phyloP scores from a whole-genome alignment of 2,888 invertebrate species.

The Polydrusus cervinus region DNA sequence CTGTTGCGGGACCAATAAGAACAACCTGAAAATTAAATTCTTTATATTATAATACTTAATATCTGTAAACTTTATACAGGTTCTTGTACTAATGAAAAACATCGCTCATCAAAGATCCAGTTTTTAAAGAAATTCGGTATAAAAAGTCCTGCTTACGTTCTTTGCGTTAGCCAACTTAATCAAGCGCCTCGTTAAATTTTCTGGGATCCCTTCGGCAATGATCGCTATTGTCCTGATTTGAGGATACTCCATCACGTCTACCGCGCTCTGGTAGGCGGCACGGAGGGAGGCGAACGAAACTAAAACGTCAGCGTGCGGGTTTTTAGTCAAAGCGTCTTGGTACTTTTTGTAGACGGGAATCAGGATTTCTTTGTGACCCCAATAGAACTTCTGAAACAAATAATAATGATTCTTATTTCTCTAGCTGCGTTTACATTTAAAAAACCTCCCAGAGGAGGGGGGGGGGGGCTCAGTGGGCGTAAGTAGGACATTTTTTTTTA shows the following conservation, averaged over 20 bases:
- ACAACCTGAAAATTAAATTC: conserved; percentile 58
- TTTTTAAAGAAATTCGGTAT: too few relatives aligned
- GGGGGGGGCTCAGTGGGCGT: too few relatives aligned
- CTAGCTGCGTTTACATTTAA: too few relatives aligned
- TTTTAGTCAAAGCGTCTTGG: conserved; percentile 96
- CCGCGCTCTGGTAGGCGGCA: conserved; percentile 96
- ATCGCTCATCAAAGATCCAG: too few relatives aligned
- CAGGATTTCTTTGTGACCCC: conserved; percentile 98
- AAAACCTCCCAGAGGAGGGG: too few relatives aligned
- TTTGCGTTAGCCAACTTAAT: conserved; percentile 89
- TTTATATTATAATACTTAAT: too few relatives aligned
- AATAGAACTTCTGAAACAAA: conserved; percentile 97
- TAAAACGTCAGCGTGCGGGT: conserved; percentile 94
- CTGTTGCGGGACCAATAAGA: conserved; percentile 84
- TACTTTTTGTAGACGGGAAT: conserved; percentile 96
- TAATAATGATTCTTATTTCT: too few relatives aligned
- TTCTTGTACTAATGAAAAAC: too few relatives aligned
- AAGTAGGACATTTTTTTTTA: too few relatives aligned
- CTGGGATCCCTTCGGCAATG: conserved; percentile 99
- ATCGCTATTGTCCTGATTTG: conserved; percentile 98
- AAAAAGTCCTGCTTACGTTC: conserved; percentile 40
- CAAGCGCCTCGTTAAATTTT: conserved; percentile 96
- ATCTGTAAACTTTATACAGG: too few relatives aligned
- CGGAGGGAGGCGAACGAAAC: conserved; percentile 98
- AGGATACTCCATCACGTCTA: conserved; percentile 94